phyloP scores from a whole-genome alignment of 1,140 invertebrate species.

The Tetraneura akinire region DNA sequence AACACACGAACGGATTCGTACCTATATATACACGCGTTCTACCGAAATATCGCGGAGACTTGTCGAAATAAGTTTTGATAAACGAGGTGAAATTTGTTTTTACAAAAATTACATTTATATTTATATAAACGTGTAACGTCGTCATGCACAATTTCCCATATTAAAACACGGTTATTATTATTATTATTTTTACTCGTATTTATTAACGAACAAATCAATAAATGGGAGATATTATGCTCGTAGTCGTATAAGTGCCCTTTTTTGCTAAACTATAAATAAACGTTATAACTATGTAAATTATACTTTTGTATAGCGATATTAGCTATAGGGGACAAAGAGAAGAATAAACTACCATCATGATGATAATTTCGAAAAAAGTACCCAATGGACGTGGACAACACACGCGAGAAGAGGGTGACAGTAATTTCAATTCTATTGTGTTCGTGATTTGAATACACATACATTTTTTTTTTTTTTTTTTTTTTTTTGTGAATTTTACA shows the following conservation, averaged over 20 bases:
- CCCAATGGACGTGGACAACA: background rate
- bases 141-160: too few relatives aligned
- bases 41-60: background rate
- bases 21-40: background rate
- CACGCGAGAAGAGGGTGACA: background rate
- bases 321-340: background rate
- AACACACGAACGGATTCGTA: constrained; percentile 6
- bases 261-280: too few relatives aligned
- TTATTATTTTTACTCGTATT: too few relatives aligned
- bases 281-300: too few relatives aligned
- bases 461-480: too few relatives aligned
- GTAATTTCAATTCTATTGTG: constrained; percentile 13
- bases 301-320: too few relatives aligned
- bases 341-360: background rate
- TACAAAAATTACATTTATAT: background rate
- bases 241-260: too few relatives aligned
- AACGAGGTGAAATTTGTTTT: constrained; percentile 27
- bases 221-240: too few relatives aligned
- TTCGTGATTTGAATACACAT: constrained; percentile 13
- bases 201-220: too few relatives aligned
- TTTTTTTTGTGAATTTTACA: constrained; percentile 6
- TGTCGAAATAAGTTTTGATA: constrained; percentile 23
- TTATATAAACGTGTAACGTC: background rate
- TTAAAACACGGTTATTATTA: too few relatives aligned
- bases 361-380: background rate